Percentiles rank a stretch among this genome's conserved stretches.
These are phyloP conservation scores for Shinisaurus crocodilurus DNA, from an alignment of 2,113 vertebrate species.

Conservation along the genomic window DNA sequence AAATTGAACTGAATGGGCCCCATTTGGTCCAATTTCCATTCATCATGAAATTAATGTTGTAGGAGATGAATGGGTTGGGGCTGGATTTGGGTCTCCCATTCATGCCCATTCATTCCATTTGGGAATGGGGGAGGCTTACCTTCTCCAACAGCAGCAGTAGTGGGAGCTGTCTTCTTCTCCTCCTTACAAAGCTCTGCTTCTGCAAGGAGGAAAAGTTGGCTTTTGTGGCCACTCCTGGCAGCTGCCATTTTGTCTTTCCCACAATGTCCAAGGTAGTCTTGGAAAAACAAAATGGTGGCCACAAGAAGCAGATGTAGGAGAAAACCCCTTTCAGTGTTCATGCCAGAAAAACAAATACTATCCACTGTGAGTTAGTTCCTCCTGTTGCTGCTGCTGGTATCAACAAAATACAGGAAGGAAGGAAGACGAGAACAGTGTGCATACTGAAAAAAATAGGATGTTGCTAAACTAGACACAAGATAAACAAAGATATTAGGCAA, in stretches of 20 bases:
- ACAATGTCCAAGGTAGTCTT: neutral
- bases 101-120: too few relatives aligned
- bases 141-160: too few relatives aligned
- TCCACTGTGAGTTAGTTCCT: too few relatives aligned
- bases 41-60: too few relatives aligned
- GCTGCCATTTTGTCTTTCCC: neutral
- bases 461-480: neutral
- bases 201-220: neutral
- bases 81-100: too few relatives aligned
- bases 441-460: neutral
- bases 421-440: too few relatives aligned
- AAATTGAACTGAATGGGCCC: too few relatives aligned
- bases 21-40: too few relatives aligned
- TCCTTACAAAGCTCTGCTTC: neutral
- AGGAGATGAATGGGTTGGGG: too few relatives aligned
- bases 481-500: neutral
- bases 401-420: too few relatives aligned
- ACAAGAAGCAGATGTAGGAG: neutral
- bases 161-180: neutral
- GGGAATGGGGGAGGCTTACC: too few relatives aligned
- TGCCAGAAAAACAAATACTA: accelerated
- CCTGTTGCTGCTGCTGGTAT: too few relatives aligned
- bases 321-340: neutral
- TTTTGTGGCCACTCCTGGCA: neutral
- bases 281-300: neutral